Conservation (phyloP, 1,140 invertebrate species). For the Neocloeon triangulifer region DNA sequence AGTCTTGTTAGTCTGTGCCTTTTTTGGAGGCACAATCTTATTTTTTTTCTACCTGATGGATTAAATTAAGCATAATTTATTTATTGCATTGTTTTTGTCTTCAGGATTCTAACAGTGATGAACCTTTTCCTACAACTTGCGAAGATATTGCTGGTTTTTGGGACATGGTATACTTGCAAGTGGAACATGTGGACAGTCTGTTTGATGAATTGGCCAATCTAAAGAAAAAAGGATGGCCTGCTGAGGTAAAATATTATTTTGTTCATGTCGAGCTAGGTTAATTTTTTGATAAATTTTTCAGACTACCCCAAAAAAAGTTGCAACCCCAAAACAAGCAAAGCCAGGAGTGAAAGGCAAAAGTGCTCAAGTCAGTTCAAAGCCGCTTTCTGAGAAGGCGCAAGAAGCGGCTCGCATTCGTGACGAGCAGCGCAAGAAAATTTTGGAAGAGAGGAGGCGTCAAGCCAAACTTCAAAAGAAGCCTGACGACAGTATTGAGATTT, state of each 20-base stretch:
- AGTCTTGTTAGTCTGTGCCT: too few relatives aligned
- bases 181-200: slow-evolving; percentile 52
- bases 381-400: slow-evolving; percentile 19
- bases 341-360: slow-evolving; percentile 16
- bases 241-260: neutral
- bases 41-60: slow-evolving; percentile 3
- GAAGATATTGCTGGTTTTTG: slow-evolving; percentile 87
- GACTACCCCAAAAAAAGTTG: slow-evolving; percentile 12
- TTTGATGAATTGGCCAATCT: slow-evolving; percentile 52
- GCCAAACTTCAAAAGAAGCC: slow-evolving; percentile 15
- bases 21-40: too few relatives aligned
- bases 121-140: slow-evolving; percentile 66
- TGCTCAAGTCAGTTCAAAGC: slow-evolving; percentile 18
- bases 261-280: neutral
- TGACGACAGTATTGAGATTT: slow-evolving; percentile 29
- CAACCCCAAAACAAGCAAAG: slow-evolving; percentile 11
- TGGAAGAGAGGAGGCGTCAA: slow-evolving; percentile 39
- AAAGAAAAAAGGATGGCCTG: slow-evolving; percentile 50
- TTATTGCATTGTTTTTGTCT: slow-evolving; percentile 9
- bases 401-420: slow-evolving; percentile 39
- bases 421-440: slow-evolving; percentile 50
- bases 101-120: slow-evolving; percentile 40
- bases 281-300: slow-evolving; percentile 9
- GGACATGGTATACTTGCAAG: slow-evolving; percentile 89
- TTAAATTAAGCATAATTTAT: neutral